Evolutionary conservation across 2,113 vertebrate species (phyloP).

Genomic region (Cebidichthys violaceus): DNA sequence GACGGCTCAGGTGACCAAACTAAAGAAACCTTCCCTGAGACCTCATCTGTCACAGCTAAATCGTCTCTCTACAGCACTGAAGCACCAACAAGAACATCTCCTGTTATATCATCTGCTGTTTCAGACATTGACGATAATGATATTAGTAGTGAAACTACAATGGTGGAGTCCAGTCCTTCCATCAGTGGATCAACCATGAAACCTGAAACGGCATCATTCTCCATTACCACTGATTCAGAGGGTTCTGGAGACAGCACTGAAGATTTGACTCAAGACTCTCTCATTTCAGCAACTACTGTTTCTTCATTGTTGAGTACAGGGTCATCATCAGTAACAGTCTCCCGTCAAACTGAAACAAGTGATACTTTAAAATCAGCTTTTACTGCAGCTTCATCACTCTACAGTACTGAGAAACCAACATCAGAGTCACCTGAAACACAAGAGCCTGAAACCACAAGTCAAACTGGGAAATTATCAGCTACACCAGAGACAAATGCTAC

Average conservation of each 20-base stretch:
- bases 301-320: not conserved
- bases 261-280: no score
- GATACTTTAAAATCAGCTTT: not conserved
- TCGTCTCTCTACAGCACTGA: not conserved
- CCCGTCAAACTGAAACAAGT: not conserved
- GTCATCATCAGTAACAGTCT: not conserved
- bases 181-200: not conserved
- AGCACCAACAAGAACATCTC: not conserved
- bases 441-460: not conserved
- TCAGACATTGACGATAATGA: not conserved
- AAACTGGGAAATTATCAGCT: not conserved
- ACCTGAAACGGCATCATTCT: not conserved
- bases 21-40: no score
- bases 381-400: not conserved
- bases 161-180: not conserved
- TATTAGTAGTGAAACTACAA: not conserved
- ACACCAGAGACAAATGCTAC: not conserved
- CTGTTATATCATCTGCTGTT: not conserved
- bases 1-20: constrained; percentile 21
- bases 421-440: not conserved
- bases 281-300: not conserved
- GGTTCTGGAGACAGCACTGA: no score
- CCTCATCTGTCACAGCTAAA: not conserved
- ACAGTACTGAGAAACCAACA: constrained; percentile 32
- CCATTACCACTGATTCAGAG: not conserved